Evolutionary conservation across 37 sponge, comb jelly and placozoan species (phyloP).

Genomic region (Ephydatia muelleri): DNA sequence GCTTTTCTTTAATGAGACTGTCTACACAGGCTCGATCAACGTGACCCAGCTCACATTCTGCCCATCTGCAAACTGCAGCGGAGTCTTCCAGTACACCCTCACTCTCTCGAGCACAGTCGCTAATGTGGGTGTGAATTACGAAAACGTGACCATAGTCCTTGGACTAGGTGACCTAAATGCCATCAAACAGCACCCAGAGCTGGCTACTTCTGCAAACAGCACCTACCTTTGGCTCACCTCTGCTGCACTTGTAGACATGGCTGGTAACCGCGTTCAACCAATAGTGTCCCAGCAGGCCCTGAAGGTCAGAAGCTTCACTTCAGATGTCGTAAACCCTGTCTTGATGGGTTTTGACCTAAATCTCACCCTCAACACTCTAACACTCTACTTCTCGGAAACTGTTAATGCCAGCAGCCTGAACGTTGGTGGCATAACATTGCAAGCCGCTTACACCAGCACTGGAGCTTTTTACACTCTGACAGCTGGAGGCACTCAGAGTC

Average conservation of each 20-base stretch:
- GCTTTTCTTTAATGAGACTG: slow-evolving; percentile 79
- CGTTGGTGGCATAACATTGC: slow-evolving; percentile 70
- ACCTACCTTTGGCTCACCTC: slow-evolving; percentile 65
- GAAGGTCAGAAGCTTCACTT: slow-evolving; percentile 34
- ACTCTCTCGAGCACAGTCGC: slow-evolving; percentile 31
- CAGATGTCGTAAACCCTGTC: slow-evolving; percentile 50
- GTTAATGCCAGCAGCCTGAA: slow-evolving; percentile 72
- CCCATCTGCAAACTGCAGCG: slow-evolving; percentile 8
- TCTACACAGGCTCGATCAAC: slow-evolving; percentile 51
- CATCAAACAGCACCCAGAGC: slow-evolving; percentile 66
- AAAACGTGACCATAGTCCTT: slow-evolving; percentile 55
- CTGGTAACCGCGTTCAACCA: slow-evolving; percentile 45
- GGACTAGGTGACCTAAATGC: slow-evolving; percentile 76
- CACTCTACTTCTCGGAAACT: slow-evolving; percentile 84
- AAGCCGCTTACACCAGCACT: slow-evolving; percentile 24
- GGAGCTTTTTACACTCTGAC: slow-evolving; percentile 59
- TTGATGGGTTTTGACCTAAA: slow-evolving; percentile 67
- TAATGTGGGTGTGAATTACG: slow-evolving; percentile 4
- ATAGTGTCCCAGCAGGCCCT: slow-evolving; percentile 39
- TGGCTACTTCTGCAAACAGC: slow-evolving; percentile 55
- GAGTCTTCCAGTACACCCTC: slow-evolving; percentile 41
- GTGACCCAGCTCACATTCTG: slow-evolving; percentile 64
- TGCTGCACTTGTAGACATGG: slow-evolving; percentile 66
- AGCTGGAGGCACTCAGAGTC: slow-evolving; percentile 44
- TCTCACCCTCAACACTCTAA: slow-evolving; percentile 62